Conservation (phyloP, 2,113 vertebrate species). For the Anarhynchus alexandrinus region DNA sequence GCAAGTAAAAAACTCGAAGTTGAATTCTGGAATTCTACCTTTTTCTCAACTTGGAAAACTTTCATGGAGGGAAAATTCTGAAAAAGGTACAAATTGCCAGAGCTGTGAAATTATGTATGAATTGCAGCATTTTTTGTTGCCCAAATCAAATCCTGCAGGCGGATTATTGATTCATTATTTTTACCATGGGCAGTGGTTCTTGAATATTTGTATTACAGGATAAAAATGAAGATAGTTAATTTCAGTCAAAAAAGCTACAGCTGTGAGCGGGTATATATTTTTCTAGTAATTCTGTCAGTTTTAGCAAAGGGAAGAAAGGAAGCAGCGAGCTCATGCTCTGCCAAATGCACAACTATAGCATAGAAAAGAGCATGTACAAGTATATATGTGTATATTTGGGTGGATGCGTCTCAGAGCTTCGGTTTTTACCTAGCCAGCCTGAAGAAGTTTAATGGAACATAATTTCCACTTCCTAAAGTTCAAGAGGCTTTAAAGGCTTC, state of each 20-base stretch:
- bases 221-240: background rate
- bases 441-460: background rate
- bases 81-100: background rate
- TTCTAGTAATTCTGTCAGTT: background rate
- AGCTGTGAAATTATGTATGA: background rate
- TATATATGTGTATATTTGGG: background rate
- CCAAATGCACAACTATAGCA: background rate
- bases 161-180: background rate
- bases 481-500: slow-evolving; percentile 7
- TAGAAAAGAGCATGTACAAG: background rate
- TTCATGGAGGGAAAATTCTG: background rate
- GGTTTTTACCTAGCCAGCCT: background rate
- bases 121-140: background rate
- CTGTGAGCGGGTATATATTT: background rate
- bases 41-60: background rate
- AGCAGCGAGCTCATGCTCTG: background rate
- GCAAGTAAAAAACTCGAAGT: background rate
- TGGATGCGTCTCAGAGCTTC: background rate
- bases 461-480: background rate
- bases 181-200: background rate
- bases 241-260: background rate
- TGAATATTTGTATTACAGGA: background rate
- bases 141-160: background rate
- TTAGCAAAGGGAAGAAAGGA: background rate
- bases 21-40: background rate